Base-by-base conservation (phyloP, 2,888 invertebrate genomes). In the Netelia melanura region DNA sequence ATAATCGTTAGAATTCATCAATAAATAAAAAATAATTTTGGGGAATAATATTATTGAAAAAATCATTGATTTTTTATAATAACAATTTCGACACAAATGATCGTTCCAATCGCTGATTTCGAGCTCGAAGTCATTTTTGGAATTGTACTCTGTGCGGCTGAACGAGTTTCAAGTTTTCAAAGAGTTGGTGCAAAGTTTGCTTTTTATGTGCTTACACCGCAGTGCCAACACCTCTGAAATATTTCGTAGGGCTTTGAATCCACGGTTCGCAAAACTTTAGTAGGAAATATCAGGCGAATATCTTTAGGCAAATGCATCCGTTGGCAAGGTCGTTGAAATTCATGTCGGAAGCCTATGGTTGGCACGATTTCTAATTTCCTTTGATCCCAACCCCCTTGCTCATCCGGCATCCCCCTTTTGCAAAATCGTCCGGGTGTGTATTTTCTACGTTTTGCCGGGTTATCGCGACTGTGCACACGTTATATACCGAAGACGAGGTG, bases 351-450 rank as follows among this genome's bases (percentile, higher is more conserved):
- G 67, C 65, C 61, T 48, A 75, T 71, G 81, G 82, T 61, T 65
- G 56, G 75, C 78, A 71, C 70, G 72, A 75, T 82, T 82, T 82
- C 58, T 82, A 79, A 85, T 82, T 85, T 76, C 67, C 85, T 82
- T 85, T 85, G 85, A 85, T 79, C 79, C 44, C 23, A 61, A 54
- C 52, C 68, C 62, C 30, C 52, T 62, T 11, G n/a, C 62, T 11
- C 21, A n/a, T 38, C 43, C 21, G 23, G 21, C 44, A 21, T 48
- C 30, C 44, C 58, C 65, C 65, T 71, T 58, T 72, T 56, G 78
- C 82, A 56, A 76, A 58, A 75, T 65, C 77, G n/a, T 75, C 65
- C 54, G 65, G 71, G 76, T 71, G 71, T 58, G 65, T 65, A 71
- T 79, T 82, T 75, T 67, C 74, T 64, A 48, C 70, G 30, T 65